Base-by-base conservation (phyloP, 64 coral and sea anemone genomes). In the Hydrozoanthus tunicans region DNA sequence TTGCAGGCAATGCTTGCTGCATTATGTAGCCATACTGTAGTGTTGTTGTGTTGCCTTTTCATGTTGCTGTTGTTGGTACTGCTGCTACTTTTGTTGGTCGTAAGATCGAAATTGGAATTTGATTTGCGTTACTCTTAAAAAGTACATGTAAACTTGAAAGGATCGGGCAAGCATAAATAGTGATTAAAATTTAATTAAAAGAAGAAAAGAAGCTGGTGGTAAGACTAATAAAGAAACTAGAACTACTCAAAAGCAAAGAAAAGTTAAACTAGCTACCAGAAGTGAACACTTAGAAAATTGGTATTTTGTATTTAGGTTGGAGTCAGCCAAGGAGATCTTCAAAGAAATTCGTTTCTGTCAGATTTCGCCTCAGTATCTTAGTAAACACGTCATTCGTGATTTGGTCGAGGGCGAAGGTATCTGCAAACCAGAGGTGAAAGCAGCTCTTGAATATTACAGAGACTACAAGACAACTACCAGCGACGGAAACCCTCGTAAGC, bases 311-410 rank as follows among this genome's bases (percentile, higher is more conserved):
- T 14, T 57, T 17, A 88, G 84, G 84, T 13, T 74, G 25, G 84
- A 88, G 10, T 14, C 56, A 11, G 93, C 89, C 17, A 79, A 83
- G 15, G 82, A 60, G 10, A 82, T 94, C 8, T 84, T 94, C 57
- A 85, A 85, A 20, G 79, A 94, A 70, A 72, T 94, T 23, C 93
- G 80, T 90, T 94, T 79, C 70, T 82, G 90, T 32, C 88, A 94
- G 68, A 94, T 94, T 65, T 90, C 88, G 3, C 56, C 89, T 9
- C 90, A 94, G 14, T 94, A 94, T 53, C 93, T 94, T 51, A 85
- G 53, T 26, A 90, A 94, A 84, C 79, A 94, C 63, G 59, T 94
- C 52, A 78, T 94, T 9, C 93, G 79, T 85, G 81, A 91, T 6
- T 32, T 94, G 52, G 89, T 89, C 6, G 89, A 94, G 3, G 82